These are phyloP conservation scores for Ancistrus triradiatus DNA, from an alignment of 2,113 vertebrate species.

Conservation along the genomic window DNA sequence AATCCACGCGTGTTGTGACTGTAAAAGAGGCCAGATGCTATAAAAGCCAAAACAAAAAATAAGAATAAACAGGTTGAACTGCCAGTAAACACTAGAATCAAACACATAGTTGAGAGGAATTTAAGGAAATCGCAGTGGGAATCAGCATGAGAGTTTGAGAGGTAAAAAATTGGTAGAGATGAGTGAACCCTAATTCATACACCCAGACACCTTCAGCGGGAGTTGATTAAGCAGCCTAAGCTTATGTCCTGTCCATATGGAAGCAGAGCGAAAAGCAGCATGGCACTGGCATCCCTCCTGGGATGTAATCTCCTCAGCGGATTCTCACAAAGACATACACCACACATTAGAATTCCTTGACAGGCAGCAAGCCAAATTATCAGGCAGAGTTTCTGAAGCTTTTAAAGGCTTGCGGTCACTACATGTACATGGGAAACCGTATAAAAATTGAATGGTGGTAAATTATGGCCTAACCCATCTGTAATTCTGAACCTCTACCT, in stretches of 20 bases:
- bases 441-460: slow-evolving; percentile 50
- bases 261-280: slow-evolving; percentile 23
- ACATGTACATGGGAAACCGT: slow-evolving; percentile 48
- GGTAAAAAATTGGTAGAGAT: no score
- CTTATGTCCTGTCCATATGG: slow-evolving; percentile 25
- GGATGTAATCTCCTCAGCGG: slow-evolving; percentile 36
- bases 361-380: slow-evolving; percentile 51
- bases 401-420: slow-evolving; percentile 45
- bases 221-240: slow-evolving; percentile 10
- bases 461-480: slow-evolving; percentile 40
- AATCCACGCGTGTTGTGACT: no score
- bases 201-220: slow-evolving; percentile 27
- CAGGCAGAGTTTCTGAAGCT: slow-evolving; percentile 1
- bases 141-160: no score
- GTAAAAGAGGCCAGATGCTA: no score
- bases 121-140: no score
- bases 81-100: no score
- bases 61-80: no score
- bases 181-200: slow-evolving; percentile 7
- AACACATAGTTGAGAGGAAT: no score
- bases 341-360: slow-evolving; percentile 11
- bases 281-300: slow-evolving; percentile 1
- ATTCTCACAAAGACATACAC: slow-evolving; percentile 29
- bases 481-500: background rate
- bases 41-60: no score